Conservation (phyloP, 2,797 vertebrate genomes). For the Rhinichthys osculus region DNA sequence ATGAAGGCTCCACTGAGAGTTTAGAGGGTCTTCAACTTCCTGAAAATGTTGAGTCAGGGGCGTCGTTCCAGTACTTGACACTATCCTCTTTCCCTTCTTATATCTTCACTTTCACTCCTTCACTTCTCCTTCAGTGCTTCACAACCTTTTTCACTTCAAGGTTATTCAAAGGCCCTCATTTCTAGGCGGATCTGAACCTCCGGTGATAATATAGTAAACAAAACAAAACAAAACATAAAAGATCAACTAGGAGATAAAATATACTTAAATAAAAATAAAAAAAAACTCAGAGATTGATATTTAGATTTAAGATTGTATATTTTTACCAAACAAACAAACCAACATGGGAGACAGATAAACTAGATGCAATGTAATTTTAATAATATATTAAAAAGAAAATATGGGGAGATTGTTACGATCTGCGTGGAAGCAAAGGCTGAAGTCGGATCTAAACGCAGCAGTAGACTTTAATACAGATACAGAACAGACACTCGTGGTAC, state of each 20-base stretch:
- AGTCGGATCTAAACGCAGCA: no score
- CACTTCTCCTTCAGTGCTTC: not conserved
- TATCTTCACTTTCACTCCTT: not conserved
- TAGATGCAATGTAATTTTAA: not conserved
- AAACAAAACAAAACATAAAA: not conserved
- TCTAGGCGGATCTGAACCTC: not conserved
- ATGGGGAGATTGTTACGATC: no score
- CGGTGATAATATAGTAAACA: not conserved
- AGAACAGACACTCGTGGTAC: no score
- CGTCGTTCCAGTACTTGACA: not conserved
- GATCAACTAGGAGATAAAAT: not conserved
- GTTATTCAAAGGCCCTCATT: not conserved
- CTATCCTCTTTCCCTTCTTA: not conserved
- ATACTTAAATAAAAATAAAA: not conserved
- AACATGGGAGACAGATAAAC: not conserved
- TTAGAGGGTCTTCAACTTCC: conserved; percentile 21
- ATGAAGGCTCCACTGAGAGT: conserved; percentile 35
- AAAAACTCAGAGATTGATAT: no score
- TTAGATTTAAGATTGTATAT: not conserved
- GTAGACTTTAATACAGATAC: no score
- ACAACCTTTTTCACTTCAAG: not conserved
- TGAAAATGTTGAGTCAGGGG: conserved; percentile 11
- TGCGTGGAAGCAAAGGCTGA: no score
- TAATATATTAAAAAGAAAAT: no score
- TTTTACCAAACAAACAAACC: not conserved